Base-by-base conservation (phyloP, 2,797 vertebrate genomes). In the Muscicapa comitata region DNA sequence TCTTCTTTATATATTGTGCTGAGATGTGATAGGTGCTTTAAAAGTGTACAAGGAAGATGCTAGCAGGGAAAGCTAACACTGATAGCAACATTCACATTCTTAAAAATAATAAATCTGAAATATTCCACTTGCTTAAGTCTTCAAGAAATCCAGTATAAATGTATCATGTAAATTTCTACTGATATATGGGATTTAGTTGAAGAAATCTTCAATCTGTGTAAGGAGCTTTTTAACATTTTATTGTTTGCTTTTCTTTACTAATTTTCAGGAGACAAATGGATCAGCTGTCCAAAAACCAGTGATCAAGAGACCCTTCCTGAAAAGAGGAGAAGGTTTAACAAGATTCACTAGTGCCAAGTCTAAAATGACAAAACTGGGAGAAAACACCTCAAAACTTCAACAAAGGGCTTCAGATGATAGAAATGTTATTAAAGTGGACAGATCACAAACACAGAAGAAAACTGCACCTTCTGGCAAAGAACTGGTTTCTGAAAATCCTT, bases 221-320 rank as follows among this genome's bases (percentile, higher is more conserved):
- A 79, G 28, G 21, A 19, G 6, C 31, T 66, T 59, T 65, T 33
- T 54, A 85, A 88, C 20, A 12, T 45, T 77, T 62, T 37, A 4
- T 11, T 1, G 9, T 45, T 94, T 95, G 29, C 78, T 90, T 92
- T 93, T 91, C 59, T 90, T 90, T 88, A 21, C 66, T 55, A 31
- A 42, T 82, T 96, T 97, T 88, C 96, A 98, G 98, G 96, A 93
- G 70, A 57, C 58, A 79, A 96, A 95, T 65, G 96, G 82, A 95
- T 93, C 94, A 40, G 61, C 80, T 45, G 40, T 70, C 90, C 88
- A 90, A 65, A 98, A 97, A 95, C 72, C 74, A 68, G 88, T 97
- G 67, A 96, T 97, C 51, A 99, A 99, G 96, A 98, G 97, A 53
- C 97, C 98, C 16, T 99, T 99, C 91, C 98, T 99, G 91, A 99